Evolutionary conservation across 2,113 vertebrate genomes (phyloP).

Genomic region (Pachypanchax playfairii): DNA sequence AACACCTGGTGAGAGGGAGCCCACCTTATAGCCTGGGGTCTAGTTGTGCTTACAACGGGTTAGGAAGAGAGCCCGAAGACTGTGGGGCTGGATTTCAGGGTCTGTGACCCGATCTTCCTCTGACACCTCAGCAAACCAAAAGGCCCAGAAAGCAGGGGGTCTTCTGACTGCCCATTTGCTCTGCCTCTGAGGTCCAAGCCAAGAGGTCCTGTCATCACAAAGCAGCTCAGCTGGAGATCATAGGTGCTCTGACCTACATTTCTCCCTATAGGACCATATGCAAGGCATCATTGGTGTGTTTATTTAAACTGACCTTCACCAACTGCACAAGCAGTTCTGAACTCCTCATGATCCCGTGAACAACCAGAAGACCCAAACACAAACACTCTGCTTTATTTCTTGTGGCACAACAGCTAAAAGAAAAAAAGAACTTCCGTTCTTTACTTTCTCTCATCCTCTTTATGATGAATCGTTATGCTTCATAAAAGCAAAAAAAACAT

Average conservation of each 20-base stretch:
- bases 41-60: slow-evolving; percentile 62
- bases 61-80: slow-evolving; percentile 56
- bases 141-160: slow-evolving; percentile 70
- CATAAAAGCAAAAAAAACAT: no score
- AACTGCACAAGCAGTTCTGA: slow-evolving; percentile 50
- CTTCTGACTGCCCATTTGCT: slow-evolving; percentile 70
- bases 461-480: no score
- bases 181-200: slow-evolving; percentile 57
- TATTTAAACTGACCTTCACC: slow-evolving; percentile 54
- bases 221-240: slow-evolving; percentile 55
- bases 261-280: slow-evolving; percentile 64
- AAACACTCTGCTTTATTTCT: neutral
- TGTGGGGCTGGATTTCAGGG: slow-evolving; percentile 57
- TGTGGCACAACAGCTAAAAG: no score
- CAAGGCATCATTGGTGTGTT: slow-evolving; percentile 56
- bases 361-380: neutral
- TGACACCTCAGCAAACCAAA: slow-evolving; percentile 63
- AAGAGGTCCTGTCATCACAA: slow-evolving; percentile 66
- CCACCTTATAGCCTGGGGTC: slow-evolving; percentile 73
- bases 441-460: no score
- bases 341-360: slow-evolving; percentile 25
- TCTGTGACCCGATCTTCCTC: slow-evolving; percentile 60
- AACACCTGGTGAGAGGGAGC: slow-evolving; percentile 78
- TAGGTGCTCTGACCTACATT: slow-evolving; percentile 67
- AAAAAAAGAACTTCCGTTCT: no score